Conservation (phyloP, 2,888 invertebrate genomes). For the Tuberolachnus salignus region DNA sequence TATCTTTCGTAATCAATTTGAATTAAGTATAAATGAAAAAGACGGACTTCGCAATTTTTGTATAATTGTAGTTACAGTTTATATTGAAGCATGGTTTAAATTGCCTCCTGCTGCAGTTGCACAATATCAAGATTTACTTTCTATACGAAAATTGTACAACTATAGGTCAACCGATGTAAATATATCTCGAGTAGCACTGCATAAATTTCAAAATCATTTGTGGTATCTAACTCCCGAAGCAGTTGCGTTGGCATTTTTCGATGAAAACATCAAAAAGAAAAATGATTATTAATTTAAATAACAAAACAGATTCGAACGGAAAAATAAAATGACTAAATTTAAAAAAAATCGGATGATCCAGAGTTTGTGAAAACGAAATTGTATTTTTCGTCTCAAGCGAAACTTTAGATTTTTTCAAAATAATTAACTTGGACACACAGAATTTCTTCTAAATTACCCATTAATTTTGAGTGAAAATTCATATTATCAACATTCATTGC, state of each 20-base stretch:
- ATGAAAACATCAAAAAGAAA: neutral
- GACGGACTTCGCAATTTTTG: too few relatives aligned
- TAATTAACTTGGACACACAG: conserved; percentile 12
- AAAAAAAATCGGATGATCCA: neutral
- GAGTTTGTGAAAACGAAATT: neutral
- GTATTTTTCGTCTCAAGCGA: neutral
- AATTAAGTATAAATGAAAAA: too few relatives aligned
- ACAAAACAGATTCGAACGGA: too few relatives aligned
- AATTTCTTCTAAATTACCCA: conserved; percentile 5
- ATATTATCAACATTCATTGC: neutral
- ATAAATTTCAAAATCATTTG: too few relatives aligned
- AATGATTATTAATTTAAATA: neutral
- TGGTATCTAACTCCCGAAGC: neutral
- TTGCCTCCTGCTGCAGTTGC: too few relatives aligned
- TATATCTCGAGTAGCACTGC: too few relatives aligned
- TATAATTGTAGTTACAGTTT: too few relatives aligned
- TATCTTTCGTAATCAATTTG: too few relatives aligned
- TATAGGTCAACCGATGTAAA: too few relatives aligned
- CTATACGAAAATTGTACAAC: too few relatives aligned
- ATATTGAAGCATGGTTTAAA: too few relatives aligned
- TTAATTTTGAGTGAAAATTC: neutral
- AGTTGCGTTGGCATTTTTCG: conserved; percentile 1
- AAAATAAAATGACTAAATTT: neutral
- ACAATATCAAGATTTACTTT: too few relatives aligned
- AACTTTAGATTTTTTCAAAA: conserved; percentile 6